Percentiles rank a stretch among this genome's conserved stretches.
Evolutionary conservation across 2,113 vertebrate genomes (phyloP).

Genomic region (Terrapene triunguis): DNA sequence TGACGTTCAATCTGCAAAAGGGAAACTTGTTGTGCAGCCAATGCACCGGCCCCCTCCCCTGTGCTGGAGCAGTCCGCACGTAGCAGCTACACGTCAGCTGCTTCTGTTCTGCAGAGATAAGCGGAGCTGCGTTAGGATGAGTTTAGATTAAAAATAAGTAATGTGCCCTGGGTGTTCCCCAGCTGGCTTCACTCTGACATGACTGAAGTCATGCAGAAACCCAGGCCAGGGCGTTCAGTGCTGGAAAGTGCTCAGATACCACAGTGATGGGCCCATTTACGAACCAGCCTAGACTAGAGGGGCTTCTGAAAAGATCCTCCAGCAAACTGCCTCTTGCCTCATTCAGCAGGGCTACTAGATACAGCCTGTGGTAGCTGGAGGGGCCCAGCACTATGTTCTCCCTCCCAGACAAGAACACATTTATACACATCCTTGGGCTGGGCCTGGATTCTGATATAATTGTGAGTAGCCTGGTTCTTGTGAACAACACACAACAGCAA

Average conservation of each 20-base stretch:
- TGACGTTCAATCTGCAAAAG: fast-evolving
- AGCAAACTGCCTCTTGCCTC: neutral
- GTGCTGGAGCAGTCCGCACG: neutral
- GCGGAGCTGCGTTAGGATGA: neutral
- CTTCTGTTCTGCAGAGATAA: slow-evolving; percentile 63
- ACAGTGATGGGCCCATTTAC: no score
- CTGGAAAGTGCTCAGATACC: no score
- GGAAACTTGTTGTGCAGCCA: neutral
- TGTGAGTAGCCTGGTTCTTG: neutral
- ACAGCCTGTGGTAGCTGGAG: no score
- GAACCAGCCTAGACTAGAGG: neutral
- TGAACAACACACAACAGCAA: neutral
- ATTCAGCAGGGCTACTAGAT: neutral
- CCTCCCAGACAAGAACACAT: no score
- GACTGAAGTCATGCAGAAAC: neutral
- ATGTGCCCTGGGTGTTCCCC: fast-evolving
- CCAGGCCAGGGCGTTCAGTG: neutral
- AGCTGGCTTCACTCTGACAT: fast-evolving
- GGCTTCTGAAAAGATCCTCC: neutral
- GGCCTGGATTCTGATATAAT: no score
- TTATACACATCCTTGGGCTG: no score
- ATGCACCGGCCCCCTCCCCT: slow-evolving; percentile 12
- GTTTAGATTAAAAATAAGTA: neutral
- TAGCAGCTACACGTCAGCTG: neutral
- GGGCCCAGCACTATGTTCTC: no score